Evolutionary conservation across 1,140 invertebrate genomes (phyloP).

Genomic region (Cydia amplana): DNA sequence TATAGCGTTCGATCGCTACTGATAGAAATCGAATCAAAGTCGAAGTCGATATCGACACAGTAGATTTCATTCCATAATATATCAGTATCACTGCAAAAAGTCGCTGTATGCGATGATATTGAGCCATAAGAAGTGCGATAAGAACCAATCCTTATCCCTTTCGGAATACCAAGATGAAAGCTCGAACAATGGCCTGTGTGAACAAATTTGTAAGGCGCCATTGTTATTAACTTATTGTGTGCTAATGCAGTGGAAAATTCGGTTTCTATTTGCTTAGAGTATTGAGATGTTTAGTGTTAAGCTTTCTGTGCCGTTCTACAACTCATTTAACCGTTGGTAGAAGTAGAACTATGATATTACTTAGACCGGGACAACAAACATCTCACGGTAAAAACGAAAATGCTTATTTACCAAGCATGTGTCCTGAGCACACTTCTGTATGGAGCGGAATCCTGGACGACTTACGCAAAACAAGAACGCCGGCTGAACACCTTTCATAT

Average conservation of each 20-base stretch:
- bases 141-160: slow-evolving; percentile 2
- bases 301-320: neutral
- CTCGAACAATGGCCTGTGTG: slow-evolving; percentile 24
- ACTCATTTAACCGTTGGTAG: no score
- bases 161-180: slow-evolving; percentile 20
- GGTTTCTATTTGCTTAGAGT: slow-evolving; percentile 28
- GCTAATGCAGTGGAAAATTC: slow-evolving; percentile 12
- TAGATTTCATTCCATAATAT: neutral
- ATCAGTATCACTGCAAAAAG: neutral
- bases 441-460: no score
- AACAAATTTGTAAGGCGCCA: slow-evolving; percentile 26
- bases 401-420: no score
- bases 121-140: neutral
- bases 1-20: no score
- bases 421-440: no score
- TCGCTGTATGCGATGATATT: neutral
- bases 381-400: no score
- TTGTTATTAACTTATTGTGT: slow-evolving; percentile 28
- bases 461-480: no score
- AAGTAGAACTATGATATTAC: no score
- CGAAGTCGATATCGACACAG: no score
- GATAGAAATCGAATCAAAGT: no score
- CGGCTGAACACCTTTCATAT: no score
- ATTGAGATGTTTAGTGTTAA: slow-evolving; percentile 17
- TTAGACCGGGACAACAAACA: no score